A percentile compares a stretch with the other conserved stretches of the same genome.
These are phyloP conservation scores for Serinus canaria DNA, from an alignment of 2,113 vertebrate genomes.

Conservation along the genomic window DNA sequence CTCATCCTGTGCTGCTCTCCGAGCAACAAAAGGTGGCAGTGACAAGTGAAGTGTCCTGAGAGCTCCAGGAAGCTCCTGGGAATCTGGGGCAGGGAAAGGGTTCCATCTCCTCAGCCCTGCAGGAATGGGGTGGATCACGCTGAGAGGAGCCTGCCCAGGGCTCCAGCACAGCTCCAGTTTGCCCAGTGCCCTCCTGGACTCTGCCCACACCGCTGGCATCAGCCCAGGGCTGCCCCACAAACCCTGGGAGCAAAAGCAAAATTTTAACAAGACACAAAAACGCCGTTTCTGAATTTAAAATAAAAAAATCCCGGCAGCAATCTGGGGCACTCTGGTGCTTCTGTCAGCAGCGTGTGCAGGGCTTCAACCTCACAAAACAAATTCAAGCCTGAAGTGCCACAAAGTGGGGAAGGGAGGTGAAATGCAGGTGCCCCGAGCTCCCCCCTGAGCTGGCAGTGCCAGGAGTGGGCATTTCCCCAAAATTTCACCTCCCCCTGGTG, in stretches of 20 bases:
- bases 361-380: not conserved
- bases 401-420: not conserved
- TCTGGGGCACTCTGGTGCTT: not conserved
- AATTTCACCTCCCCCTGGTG: not conserved
- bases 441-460: not conserved
- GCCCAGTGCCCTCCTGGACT: not conserved
- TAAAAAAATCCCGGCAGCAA: not conserved
- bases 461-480: not conserved
- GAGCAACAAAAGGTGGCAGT: not conserved
- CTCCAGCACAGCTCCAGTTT: not conserved
- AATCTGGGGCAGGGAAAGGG: not conserved
- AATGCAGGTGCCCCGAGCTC: not conserved
- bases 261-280: not conserved
- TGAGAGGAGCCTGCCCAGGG: not conserved
- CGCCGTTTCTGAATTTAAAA: not conserved
- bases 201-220: not conserved
- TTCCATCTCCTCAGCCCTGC: not conserved
- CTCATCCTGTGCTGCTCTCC: not conserved
- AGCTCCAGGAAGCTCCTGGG: not conserved
- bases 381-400: not conserved
- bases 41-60: fast-evolving
- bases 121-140: fast-evolving
- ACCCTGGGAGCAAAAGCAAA: not conserved
- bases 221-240: not conserved
- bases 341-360: fast-evolving